Evolutionary conservation across 2,888 invertebrate species (phyloP), one percentile per base, ranked within the genome.

Genomic region (Fragum whitleyi): DNA sequence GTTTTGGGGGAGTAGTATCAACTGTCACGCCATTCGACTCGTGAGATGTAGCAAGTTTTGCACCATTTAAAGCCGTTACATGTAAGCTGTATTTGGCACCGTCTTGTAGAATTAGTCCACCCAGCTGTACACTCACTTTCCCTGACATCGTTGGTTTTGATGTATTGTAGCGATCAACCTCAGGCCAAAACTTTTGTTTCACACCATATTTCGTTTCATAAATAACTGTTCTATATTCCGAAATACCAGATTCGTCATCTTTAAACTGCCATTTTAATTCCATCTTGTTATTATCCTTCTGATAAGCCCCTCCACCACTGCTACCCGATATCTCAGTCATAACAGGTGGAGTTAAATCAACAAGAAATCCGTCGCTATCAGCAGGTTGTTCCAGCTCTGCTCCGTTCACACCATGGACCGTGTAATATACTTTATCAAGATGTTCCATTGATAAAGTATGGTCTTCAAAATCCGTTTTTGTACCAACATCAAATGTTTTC

Each of bases 301-400:
- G 90, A 51, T 79, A 88, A 0, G 62, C 26, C 0, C 28, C 16
- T 2, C 80, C 81, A 26, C 53, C 59, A 7, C 76, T 47, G n/a
- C 79, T 76, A 29, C 85, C 86, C n/a, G 80, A 36, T 36, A 80
- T 73, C 19, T 67, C 80, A 16, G 42, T 67, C 65, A 83, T 55
- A 11, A 80, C 62, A 2, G 90, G 90, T n/a, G 89, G 84, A 16
- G 90, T 89, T n/a, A 86, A 84, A 65, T 91, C 90, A 51, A 91
- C 85, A 7, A 77, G 19, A 67, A 87, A 87, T 0, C 90, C 90
- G 77, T 88, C 73, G 21, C 87, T 86, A 1, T 77, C 42, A 9
- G 81, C 77, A 1, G 74, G 32, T 14, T 67, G 72, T 21, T 75
- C 76, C 6, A 83, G 71, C 9, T 79, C 85, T 21, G 90, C 90